phyloP scores from a whole-genome alignment of 1,140 invertebrate genomes.

The Manduca sexta region DNA sequence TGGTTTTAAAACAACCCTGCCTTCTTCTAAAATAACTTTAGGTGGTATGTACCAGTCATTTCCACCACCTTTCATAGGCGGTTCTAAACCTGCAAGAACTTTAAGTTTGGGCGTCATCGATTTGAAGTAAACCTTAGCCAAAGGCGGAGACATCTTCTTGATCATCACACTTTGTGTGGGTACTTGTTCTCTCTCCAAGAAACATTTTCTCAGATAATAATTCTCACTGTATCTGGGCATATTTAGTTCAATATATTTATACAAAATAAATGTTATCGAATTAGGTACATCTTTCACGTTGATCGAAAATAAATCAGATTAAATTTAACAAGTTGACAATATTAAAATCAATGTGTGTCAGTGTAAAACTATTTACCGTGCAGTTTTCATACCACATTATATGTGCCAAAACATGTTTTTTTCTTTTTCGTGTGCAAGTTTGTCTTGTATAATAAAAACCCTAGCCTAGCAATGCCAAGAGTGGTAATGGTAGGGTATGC shows the following conservation, averaged over 20 bases:
- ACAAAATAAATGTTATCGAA: constrained; percentile 2
- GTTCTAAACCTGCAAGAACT: constrained; percentile 49
- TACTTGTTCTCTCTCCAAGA: constrained; percentile 38
- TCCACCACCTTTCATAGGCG: constrained; percentile 50
- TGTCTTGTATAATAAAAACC: too few species aligned
- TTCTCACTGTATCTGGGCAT: constrained; percentile 49
- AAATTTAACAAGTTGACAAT: too few species aligned
- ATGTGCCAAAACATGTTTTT: too few species aligned
- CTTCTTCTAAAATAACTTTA: constrained; percentile 35
- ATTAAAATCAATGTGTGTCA: too few species aligned
- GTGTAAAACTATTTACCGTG: too few species aligned
- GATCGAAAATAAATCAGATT: too few species aligned
- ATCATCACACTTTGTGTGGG: constrained; percentile 57
- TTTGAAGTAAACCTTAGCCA: constrained; percentile 56
- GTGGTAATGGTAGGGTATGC: too few species aligned
- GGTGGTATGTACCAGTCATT: constrained; percentile 53
- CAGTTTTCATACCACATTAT: too few species aligned
- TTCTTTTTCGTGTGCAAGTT: too few species aligned
- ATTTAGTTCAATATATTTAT: constrained; percentile 3
- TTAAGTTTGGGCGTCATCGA: constrained; percentile 50
- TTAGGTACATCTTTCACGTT: too few species aligned
- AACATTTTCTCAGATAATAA: constrained; percentile 50
- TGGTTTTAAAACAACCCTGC: constrained; percentile 43
- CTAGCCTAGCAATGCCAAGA: too few species aligned
- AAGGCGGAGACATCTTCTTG: constrained; percentile 39